Evolutionary conservation across 2,888 invertebrate species (phyloP).

Genomic region (Archaeoteleia sp.): DNA sequence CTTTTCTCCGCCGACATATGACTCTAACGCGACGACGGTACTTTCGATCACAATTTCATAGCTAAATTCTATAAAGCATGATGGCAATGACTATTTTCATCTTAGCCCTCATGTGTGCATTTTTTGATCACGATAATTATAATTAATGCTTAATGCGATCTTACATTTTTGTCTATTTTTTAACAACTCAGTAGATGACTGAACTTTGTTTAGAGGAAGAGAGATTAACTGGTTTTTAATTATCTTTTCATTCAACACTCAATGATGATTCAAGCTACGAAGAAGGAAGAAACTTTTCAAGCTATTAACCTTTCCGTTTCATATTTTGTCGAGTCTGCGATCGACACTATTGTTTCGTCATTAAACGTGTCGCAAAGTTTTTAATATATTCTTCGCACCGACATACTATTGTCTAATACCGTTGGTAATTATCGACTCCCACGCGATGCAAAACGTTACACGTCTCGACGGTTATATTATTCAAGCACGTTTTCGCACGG

Average conservation of each 20-base stretch:
- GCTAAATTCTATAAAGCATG: slow-evolving; percentile 1
- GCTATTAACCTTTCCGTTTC: slow-evolving; percentile 36
- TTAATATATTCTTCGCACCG: slow-evolving; percentile 44
- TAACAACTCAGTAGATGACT: too few species aligned
- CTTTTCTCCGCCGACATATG: slow-evolving; percentile 30
- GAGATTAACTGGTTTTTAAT: slow-evolving; percentile 47
- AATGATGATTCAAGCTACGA: slow-evolving; percentile 32
- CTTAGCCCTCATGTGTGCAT: too few species aligned
- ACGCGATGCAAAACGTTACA: slow-evolving; percentile 36
- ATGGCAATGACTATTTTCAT: too few species aligned
- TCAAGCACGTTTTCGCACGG: slow-evolving; percentile 24
- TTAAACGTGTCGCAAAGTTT: slow-evolving; percentile 36
- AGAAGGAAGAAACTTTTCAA: slow-evolving; percentile 23
- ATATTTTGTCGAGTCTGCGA: slow-evolving; percentile 21
- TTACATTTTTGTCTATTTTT: too few species aligned
- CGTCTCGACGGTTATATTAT: slow-evolving; percentile 24
- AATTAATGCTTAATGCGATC: too few species aligned
- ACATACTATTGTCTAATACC: slow-evolving; percentile 41
- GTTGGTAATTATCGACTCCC: slow-evolving; percentile 49
- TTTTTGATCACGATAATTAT: too few species aligned
- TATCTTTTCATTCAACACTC: slow-evolving; percentile 32
- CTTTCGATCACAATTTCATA: slow-evolving; percentile 11
- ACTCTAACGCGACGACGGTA: slow-evolving; percentile 19
- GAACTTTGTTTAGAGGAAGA: too few species aligned
- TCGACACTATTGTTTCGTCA: slow-evolving; percentile 23